These are phyloP conservation scores for Sebastolobus altivelis DNA, from an alignment of 2,797 vertebrate species.

Conservation along the genomic window DNA sequence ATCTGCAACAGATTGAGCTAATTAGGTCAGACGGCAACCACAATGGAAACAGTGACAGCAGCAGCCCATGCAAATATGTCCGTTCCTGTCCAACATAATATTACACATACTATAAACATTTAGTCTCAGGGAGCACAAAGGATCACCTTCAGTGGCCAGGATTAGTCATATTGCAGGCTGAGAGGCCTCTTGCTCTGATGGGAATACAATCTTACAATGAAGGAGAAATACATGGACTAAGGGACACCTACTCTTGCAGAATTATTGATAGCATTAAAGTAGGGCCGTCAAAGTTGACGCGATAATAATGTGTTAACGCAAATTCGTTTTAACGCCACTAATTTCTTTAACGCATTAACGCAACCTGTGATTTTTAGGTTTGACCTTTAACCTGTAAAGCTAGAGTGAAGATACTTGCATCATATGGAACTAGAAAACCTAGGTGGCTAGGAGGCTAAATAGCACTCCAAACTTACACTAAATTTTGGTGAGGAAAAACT, in stretches of 20 bases:
- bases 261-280: constrained; percentile 1
- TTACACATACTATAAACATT: constrained; percentile 64
- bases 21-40: constrained; percentile 49
- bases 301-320: no score
- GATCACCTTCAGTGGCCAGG: constrained; percentile 26
- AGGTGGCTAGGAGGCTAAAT: no score
- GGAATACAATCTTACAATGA: constrained; percentile 1
- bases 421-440: no score
- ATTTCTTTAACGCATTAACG: no score
- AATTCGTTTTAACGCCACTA: no score
- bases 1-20: constrained; percentile 53
- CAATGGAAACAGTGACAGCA: constrained; percentile 57
- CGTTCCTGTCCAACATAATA: constrained; percentile 43
- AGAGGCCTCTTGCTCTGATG: constrained; percentile 15
- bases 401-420: no score
- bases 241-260: background rate
- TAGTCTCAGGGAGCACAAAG: constrained; percentile 55
- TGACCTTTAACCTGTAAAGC: no score
- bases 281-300: no score
- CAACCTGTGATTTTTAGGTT: no score
- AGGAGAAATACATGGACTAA: background rate
- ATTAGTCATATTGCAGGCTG: constrained; percentile 45
- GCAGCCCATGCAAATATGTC: constrained; percentile 48
- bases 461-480: no score
- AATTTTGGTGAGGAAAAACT: no score